Percentiles rank a stretch among this genome's conserved stretches.
These are phyloP conservation scores for Fragum whitleyi DNA, from an alignment of 2,888 invertebrate species.

Conservation along the genomic window DNA sequence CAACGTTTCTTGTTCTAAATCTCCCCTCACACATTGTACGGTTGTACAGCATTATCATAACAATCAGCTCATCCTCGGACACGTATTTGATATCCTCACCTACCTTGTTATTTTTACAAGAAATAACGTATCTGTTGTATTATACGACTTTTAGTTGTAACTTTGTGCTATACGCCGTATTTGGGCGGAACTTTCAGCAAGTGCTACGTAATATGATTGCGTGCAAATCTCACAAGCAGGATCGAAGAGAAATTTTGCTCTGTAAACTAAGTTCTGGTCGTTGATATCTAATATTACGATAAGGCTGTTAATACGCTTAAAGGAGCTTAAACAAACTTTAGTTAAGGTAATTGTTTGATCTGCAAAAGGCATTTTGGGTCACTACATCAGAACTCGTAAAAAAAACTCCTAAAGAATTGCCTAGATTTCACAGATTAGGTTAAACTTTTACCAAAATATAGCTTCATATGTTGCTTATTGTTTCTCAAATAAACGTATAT, in stretches of 20 bases:
- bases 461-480: too few species aligned
- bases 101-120: conserved; percentile 51
- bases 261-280: conserved; percentile 12
- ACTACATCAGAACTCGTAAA: too few species aligned
- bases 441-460: too few species aligned
- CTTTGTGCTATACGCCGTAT: conserved; percentile 71
- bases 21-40: conserved; percentile 78
- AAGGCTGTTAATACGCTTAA: neutral
- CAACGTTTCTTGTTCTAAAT: conserved; percentile 75
- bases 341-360: too few species aligned
- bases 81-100: conserved; percentile 13
- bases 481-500: too few species aligned
- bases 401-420: too few species aligned
- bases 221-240: conserved; percentile 8
- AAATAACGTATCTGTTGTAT: conserved; percentile 65
- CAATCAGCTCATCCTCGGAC: neutral
- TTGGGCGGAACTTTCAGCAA: conserved; percentile 68
- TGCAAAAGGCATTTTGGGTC: too few species aligned
- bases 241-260: conserved; percentile 11
- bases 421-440: too few species aligned
- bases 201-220: conserved; percentile 37
- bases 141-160: conserved; percentile 73
- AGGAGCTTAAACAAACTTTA: too few species aligned
- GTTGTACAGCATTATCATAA: conserved; percentile 64
- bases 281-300: neutral